Percentiles rank a stretch among this genome's conserved stretches.
Evolutionary conservation across 1,140 invertebrate genomes (phyloP).

Genomic region (Atta texana): DNA sequence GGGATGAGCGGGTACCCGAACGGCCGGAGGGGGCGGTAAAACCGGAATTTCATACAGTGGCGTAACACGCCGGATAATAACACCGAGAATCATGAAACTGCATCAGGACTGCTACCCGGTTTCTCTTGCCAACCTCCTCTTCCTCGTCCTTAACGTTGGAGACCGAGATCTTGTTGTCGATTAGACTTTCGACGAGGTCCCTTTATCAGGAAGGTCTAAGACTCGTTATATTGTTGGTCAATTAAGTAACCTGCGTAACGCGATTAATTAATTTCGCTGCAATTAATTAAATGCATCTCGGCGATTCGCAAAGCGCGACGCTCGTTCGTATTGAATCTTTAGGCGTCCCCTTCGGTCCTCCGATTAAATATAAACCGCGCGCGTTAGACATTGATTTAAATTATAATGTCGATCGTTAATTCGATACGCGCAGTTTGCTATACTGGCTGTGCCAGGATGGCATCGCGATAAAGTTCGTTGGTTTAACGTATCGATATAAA

Average conservation of each 20-base stretch:
- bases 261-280: conserved; percentile 74
- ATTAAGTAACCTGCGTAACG: conserved; percentile 74
- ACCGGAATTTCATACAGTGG: conserved; percentile 85
- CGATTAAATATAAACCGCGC: conserved; percentile 23
- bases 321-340: conserved; percentile 46
- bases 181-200: conserved; percentile 69
- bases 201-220: conserved; percentile 71
- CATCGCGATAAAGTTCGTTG: conserved; percentile 23
- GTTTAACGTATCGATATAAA: conserved; percentile 28
- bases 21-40: conserved; percentile 77
- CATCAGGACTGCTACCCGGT: conserved; percentile 60
- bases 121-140: background rate
- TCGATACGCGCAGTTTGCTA: conserved; percentile 4
- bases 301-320: conserved; percentile 34
- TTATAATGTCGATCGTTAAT: conserved; percentile 40
- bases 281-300: conserved; percentile 72
- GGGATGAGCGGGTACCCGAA: conserved; percentile 67
- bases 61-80: conserved; percentile 83
- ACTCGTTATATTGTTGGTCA: conserved; percentile 62
- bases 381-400: conserved; percentile 40
- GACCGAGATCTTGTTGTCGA: conserved; percentile 69
- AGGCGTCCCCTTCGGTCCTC: background rate
- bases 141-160: background rate
- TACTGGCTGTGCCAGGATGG: background rate
- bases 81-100: conserved; percentile 77